phyloP scores from a whole-genome alignment of 2,797 vertebrate genomes.

The Sebastes kiyomatsui region DNA sequence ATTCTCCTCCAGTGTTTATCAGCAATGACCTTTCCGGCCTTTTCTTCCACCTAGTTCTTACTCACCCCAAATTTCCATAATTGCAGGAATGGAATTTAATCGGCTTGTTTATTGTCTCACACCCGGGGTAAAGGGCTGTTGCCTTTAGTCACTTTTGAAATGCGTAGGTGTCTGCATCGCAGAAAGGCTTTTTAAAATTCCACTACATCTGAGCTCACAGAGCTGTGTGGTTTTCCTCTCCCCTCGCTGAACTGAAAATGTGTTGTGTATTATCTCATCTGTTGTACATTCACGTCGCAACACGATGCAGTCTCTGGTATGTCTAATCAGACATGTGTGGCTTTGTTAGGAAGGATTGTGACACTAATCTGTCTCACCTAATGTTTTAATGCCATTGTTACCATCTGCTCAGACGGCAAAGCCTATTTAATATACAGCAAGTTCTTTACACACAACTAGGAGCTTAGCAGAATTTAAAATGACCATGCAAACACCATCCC shows the following conservation, averaged over 20 bases:
- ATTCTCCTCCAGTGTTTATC: background rate
- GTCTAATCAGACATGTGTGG: slow-evolving; percentile 48
- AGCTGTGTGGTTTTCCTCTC: background rate
- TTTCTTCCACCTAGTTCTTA: background rate
- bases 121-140: background rate
- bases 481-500: slow-evolving; percentile 19
- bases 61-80: slow-evolving; percentile 33
- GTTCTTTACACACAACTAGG: slow-evolving; percentile 43
- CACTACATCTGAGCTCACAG: background rate
- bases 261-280: slow-evolving; percentile 30
- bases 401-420: slow-evolving; percentile 60
- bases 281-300: slow-evolving; percentile 16
- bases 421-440: slow-evolving; percentile 36
- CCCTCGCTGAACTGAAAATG: background rate
- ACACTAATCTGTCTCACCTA: slow-evolving; percentile 64
- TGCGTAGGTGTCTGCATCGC: slow-evolving; percentile 13
- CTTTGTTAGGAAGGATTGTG: slow-evolving; percentile 56
- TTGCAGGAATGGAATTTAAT: slow-evolving; percentile 27
- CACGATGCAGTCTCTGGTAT: background rate
- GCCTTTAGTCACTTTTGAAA: background rate
- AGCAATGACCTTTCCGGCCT: slow-evolving; percentile 22
- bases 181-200: slow-evolving; percentile 40
- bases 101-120: slow-evolving; percentile 12
- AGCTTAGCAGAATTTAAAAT: slow-evolving; percentile 47
- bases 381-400: slow-evolving; percentile 72